Evolutionary conservation across 37 sponge, comb jelly and placozoan genomes (phyloP), one percentile per base, ranked within the genome.

Genomic region (Dysidea cf. avara): DNA sequence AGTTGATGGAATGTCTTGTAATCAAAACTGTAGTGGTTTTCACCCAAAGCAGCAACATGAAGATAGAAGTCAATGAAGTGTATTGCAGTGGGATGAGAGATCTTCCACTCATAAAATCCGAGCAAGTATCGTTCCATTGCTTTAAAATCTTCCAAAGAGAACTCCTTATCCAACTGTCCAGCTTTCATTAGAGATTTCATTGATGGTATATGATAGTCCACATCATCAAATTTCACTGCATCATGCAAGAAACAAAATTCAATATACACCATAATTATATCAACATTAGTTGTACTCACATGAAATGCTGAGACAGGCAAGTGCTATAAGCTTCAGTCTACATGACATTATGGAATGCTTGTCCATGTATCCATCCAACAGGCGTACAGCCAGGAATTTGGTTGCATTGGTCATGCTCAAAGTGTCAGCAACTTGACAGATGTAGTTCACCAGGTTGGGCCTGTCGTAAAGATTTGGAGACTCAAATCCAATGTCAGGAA

Each of bases 361-460:
- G 50, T 90, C 91, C 86, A 91, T 91, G 80, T 85, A 91, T 60
- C 78, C 83, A 33, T 91, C 92, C 75, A 85, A 51, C 21, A 85
- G 68, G 0, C 29, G 57, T 17, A 91, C 61, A 49, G 92, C 92
- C n/a, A 85, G 76, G 69, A 69, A 76, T n/a, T 78, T 68, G 25
- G 92, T 91, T 47, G 72, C 82, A 26, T 56, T 37, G 37, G 82
- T 63, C 36, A 91, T 38, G 7, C 52, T 66, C 9, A 81, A n/a
- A n/a, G n/a, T n/a, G n/a, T n/a, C 9, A 9, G 46, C 46, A 43
- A 43, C 46, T 12, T 43, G 9, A 9, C 46, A 43, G 46, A 43
- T 43, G 9, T 43, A 43, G 46, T 9, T 12, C 46, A 43, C 46
- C 46, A 43, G 46, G 9, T n/a, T 9, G 46, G 46, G 46, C 46